Evolutionary conservation across 2,797 vertebrate genomes (phyloP).

Genomic region (Falco berigora): DNA sequence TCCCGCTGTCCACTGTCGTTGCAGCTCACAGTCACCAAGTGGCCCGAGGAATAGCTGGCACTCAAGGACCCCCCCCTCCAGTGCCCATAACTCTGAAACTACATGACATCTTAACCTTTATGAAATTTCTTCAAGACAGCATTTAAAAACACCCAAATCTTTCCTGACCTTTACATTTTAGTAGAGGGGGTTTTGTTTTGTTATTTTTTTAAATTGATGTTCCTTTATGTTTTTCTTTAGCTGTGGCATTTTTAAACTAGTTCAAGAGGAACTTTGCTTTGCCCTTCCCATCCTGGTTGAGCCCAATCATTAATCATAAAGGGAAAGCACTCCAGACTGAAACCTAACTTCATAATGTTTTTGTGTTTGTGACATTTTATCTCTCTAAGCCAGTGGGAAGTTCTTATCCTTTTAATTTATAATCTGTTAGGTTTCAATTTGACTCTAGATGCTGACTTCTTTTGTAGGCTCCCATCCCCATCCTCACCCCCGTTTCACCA

Average conservation of each 20-base stretch:
- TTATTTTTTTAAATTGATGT: constrained; percentile 78
- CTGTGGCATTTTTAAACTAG: constrained; percentile 79
- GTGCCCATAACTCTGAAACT: constrained; percentile 77
- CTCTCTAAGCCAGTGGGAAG: constrained; percentile 63
- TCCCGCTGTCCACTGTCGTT: constrained; percentile 79
- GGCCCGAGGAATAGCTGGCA: constrained; percentile 72
- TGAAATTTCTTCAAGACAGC: constrained; percentile 83
- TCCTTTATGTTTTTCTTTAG: constrained; percentile 71
- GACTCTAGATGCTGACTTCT: constrained; percentile 13
- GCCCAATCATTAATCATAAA: constrained; percentile 77
- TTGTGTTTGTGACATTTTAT: constrained; percentile 77
- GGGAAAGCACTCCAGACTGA: constrained; percentile 64
- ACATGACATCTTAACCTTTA: constrained; percentile 86
- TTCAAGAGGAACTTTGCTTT: constrained; percentile 75
- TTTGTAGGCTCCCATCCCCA: neutral
- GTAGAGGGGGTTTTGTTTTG: constrained; percentile 65
- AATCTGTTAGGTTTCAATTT: constrained; percentile 51
- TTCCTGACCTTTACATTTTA: constrained; percentile 85
- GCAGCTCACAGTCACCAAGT: constrained; percentile 77
- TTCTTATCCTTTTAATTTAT: constrained; percentile 65
- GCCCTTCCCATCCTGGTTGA: constrained; percentile 69
- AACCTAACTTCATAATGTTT: constrained; percentile 73
- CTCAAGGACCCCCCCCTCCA: constrained; percentile 70
- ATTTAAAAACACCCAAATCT: constrained; percentile 86
- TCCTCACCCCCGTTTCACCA: neutral